A percentile compares a stretch with the other conserved stretches of the same genome.
Conservation (phyloP, 2,888 invertebrate genomes). For the Philaethria dido region DNA sequence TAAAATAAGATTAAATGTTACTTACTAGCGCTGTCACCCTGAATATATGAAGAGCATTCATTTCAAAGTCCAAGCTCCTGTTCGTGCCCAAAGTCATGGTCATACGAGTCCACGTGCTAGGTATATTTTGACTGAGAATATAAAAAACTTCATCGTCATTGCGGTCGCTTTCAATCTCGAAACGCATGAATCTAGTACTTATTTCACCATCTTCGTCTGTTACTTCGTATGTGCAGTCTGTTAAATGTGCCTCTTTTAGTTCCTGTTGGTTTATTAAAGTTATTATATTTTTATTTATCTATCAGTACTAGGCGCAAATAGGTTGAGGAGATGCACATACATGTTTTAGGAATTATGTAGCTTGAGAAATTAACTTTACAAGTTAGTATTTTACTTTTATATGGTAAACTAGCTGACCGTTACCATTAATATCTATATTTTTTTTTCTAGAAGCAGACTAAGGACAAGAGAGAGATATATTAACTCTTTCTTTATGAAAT, state of each 20-base stretch:
- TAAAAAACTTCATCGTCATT: slow-evolving; percentile 67
- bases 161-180: slow-evolving; percentile 66
- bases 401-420: too few species aligned
- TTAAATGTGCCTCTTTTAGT: slow-evolving; percentile 61
- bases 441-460: too few species aligned
- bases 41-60: slow-evolving; percentile 81
- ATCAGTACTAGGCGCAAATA: too few species aligned
- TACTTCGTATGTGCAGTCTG: slow-evolving; percentile 69
- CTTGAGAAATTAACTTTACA: too few species aligned
- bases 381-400: too few species aligned
- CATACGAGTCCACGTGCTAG: slow-evolving; percentile 60
- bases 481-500: too few species aligned
- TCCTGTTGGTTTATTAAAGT: slow-evolving; percentile 59
- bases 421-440: too few species aligned
- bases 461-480: too few species aligned
- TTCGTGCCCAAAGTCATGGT: slow-evolving; percentile 63
- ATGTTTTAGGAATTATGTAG: too few species aligned
- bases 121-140: slow-evolving; percentile 56
- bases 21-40: slow-evolving; percentile 81
- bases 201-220: slow-evolving; percentile 71
- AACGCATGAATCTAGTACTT: slow-evolving; percentile 71
- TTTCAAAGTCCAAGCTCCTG: slow-evolving; percentile 69
- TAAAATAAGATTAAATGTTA: slow-evolving; percentile 12
- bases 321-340: too few species aligned
- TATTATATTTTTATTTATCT: too few species aligned